Evolutionary conservation across 1,140 invertebrate species (phyloP), one percentile per base, ranked within the genome.

Genomic region (Papilio machaon): DNA sequence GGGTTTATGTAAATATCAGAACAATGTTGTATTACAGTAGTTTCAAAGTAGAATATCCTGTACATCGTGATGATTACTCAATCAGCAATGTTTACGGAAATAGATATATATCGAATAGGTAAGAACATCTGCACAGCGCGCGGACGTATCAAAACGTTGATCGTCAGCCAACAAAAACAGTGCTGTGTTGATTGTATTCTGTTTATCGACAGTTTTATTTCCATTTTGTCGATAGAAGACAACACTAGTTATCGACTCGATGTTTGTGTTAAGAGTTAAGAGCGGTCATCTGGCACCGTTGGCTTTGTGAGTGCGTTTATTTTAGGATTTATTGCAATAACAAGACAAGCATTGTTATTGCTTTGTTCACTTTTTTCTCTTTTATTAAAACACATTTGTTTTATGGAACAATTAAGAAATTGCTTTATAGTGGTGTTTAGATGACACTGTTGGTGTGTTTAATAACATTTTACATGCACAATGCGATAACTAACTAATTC

Each of bases 211-310:
- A 80, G 79, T 85, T 84, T 82, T 82, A 84, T 83, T 84, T 83
- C 82, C 80, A 80, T 84, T 84, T 86, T 81, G 79, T 79, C 82
- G 85, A 87, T 87, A 83, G 84, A 87, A 86, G 84, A 85, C 83
- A 86, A 83, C 80, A 79, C 73, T 79, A 82, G 67, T 87, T 82
- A 85, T 82, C 81, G 85, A 87, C 73, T 80, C 73, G 79, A 73
- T 83, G 81, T 83, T 82, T 84, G 79, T 47, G 9, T 30, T 75
- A 78, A 19, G 76, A 80, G 82, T 80, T 77, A 79, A 52, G 67
- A 23, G 13, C 81, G 75, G 80, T 76, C 77, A 82, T 82, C 81
- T 80, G 83, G 79, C 75, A 79, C 49, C 30, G 43, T 64, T 60
- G 43, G 60, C 46, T 60, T 58, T 30, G 13, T 23, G 35, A 76